Percentiles rank a stretch among this genome's conserved stretches.
Conservation (phyloP, 2,797 vertebrate species). For the Gephyroberyx darwinii region DNA sequence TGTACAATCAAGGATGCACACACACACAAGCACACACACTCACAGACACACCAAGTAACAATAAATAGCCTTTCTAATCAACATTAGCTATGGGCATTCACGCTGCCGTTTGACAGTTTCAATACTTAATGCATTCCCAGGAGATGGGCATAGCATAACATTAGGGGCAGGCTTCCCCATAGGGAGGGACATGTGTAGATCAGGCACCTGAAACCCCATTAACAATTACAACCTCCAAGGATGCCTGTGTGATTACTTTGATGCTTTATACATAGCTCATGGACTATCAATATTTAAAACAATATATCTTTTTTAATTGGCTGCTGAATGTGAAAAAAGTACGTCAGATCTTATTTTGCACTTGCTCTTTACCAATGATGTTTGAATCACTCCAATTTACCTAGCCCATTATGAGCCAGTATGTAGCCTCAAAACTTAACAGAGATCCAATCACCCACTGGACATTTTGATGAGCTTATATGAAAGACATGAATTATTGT, state of each 20-base stretch:
- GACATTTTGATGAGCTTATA: conserved; percentile 24
- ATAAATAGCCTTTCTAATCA: conserved; percentile 65
- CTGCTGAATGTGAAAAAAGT: conserved; percentile 23
- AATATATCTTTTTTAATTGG: conserved; percentile 14
- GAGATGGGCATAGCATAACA: conserved; percentile 61
- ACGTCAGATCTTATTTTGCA: conserved; percentile 5
- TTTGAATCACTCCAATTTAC: conserved; percentile 22
- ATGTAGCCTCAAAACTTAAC: neutral
- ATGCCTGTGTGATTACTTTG: conserved; percentile 57
- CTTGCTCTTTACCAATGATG: conserved; percentile 27
- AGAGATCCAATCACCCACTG: conserved; percentile 39
- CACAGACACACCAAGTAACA: conserved; percentile 25
- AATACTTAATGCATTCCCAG: conserved; percentile 65
- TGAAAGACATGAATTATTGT: conserved; percentile 22
- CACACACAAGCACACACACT: conserved; percentile 23
- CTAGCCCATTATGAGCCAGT: conserved; percentile 1
- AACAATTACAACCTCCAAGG: conserved; percentile 60
- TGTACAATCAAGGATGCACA: conserved; percentile 1
- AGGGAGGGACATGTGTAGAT: conserved; percentile 58
- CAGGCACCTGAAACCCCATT: conserved; percentile 72
- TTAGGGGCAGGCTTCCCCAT: conserved; percentile 55
- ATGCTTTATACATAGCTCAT: neutral
- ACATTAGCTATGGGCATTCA: conserved; percentile 66
- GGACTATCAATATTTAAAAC: neutral
- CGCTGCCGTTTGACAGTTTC: conserved; percentile 66